Evolutionary conservation across 2,113 vertebrate genomes (phyloP).

Genomic region (Sakesphorus luctuosus): DNA sequence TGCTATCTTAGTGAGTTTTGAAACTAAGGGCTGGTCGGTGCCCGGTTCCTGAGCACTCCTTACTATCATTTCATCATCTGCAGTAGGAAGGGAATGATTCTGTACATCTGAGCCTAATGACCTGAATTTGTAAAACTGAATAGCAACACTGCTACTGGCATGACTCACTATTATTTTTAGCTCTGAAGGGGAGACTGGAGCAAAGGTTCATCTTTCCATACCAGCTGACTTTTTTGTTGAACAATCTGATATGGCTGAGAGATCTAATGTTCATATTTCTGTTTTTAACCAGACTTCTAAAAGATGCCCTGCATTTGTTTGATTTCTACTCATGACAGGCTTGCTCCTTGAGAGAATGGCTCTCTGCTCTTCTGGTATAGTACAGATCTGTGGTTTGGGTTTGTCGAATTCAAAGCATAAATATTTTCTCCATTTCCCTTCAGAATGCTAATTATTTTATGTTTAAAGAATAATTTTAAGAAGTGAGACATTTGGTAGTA

Average conservation of each 20-base stretch:
- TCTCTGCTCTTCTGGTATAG: not conserved
- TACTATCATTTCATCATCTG: not conserved
- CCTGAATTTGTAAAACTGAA: constrained; percentile 20
- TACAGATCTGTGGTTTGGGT: not conserved
- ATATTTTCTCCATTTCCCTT: not conserved
- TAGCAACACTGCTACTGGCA: not conserved
- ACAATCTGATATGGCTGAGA: not conserved
- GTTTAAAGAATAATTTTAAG: not conserved
- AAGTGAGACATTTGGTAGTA: not conserved
- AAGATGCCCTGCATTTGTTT: not conserved
- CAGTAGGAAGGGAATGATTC: not conserved
- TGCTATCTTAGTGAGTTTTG: not conserved
- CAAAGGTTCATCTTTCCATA: constrained; percentile 17
- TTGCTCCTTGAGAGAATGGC: not conserved
- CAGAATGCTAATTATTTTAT: not conserved
- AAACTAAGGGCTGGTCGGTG: not conserved
- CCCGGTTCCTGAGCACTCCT: not conserved
- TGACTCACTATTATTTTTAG: constrained; percentile 51
- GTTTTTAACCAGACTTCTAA: not conserved
- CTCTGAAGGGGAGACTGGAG: not conserved
- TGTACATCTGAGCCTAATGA: not conserved
- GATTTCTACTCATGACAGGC: not conserved
- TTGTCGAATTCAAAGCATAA: not conserved
- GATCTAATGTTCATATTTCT: not conserved
- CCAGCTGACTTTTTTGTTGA: constrained; percentile 1